Percentiles rank a stretch among this genome's conserved stretches.
Evolutionary conservation across 1,140 invertebrate genomes (phyloP).

Genomic region (Drosophila triauraria): DNA sequence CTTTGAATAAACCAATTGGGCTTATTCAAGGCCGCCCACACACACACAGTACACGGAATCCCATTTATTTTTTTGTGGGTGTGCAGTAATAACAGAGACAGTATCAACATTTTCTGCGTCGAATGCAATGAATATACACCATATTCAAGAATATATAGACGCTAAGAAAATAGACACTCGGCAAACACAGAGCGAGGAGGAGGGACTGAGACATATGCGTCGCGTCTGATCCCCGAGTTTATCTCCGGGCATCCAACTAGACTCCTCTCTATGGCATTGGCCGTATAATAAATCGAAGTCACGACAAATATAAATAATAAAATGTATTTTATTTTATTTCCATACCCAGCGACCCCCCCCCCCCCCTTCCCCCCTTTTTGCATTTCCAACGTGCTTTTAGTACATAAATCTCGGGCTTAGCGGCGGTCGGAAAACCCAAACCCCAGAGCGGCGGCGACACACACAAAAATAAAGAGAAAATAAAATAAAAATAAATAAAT

Average conservation of each 20-base stretch:
- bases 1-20: conserved; percentile 16
- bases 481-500: conserved; percentile 48
- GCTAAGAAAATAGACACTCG: conserved; percentile 41
- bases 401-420: conserved; percentile 80
- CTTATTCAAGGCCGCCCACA: conserved; percentile 17
- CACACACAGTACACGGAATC: neutral
- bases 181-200: conserved; percentile 1
- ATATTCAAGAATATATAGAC: neutral
- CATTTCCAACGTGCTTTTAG: conserved; percentile 77
- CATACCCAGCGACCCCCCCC: conserved; percentile 16
- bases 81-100: conserved; percentile 32
- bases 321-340: conserved; percentile 80
- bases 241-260: conserved; percentile 39
- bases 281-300: conserved; percentile 78
- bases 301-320: conserved; percentile 83
- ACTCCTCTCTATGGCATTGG: conserved; percentile 40
- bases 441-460: neutral
- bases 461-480: conserved; percentile 21
- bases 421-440: conserved; percentile 55
- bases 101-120: conserved; percentile 29
- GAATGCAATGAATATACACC: conserved; percentile 31
- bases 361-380: conserved; percentile 36
- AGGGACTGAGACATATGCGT: conserved; percentile 31
- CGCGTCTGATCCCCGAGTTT: conserved; percentile 42
- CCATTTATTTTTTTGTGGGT: conserved; percentile 11